Conservation (phyloP, 2,797 vertebrate species). For the Sphaeramia orbicularis region DNA sequence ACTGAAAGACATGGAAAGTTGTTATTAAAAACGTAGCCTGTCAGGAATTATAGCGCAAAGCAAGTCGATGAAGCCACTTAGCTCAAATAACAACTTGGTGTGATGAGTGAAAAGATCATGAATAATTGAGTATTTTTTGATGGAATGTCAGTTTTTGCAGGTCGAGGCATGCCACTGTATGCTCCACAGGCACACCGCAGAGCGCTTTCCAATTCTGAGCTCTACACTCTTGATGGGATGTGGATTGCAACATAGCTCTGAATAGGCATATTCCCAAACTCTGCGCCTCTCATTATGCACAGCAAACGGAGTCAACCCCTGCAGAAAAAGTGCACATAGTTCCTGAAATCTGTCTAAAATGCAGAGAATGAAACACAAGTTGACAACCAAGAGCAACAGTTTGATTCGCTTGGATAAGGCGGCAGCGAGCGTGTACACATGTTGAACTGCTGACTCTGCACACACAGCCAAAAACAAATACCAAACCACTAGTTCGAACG, state of each 20-base stretch:
- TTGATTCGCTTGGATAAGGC: background rate
- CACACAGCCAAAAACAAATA: background rate
- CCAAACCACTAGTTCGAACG: background rate
- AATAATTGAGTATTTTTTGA: slow-evolving; percentile 39
- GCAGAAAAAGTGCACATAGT: slow-evolving; percentile 24
- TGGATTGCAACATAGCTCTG: slow-evolving; percentile 45
- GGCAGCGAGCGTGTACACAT: background rate
- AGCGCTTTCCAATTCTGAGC: slow-evolving; percentile 20
- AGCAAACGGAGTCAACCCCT: slow-evolving; percentile 41
- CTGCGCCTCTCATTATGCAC: slow-evolving; percentile 15
- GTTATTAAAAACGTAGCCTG: slow-evolving; percentile 4
- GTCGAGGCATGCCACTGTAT: slow-evolving; percentile 17
- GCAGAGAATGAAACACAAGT: background rate
- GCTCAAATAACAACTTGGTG: background rate
- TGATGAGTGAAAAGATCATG: slow-evolving; percentile 24
- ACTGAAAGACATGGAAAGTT: slow-evolving; percentile 2
- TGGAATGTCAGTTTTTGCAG: slow-evolving; percentile 45
- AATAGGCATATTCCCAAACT: slow-evolving; percentile 17
- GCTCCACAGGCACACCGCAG: slow-evolving; percentile 16
- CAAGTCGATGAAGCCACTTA: slow-evolving; percentile 5
- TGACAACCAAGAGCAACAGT: background rate
- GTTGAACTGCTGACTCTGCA: slow-evolving; percentile 5
- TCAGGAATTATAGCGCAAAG: slow-evolving; percentile 1
- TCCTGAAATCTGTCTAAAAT: background rate
- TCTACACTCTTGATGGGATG: slow-evolving; percentile 7